Percentiles rank a stretch among this genome's conserved stretches.
Conservation (phyloP, 2,797 vertebrate species). For the Masticophis lateralis region DNA sequence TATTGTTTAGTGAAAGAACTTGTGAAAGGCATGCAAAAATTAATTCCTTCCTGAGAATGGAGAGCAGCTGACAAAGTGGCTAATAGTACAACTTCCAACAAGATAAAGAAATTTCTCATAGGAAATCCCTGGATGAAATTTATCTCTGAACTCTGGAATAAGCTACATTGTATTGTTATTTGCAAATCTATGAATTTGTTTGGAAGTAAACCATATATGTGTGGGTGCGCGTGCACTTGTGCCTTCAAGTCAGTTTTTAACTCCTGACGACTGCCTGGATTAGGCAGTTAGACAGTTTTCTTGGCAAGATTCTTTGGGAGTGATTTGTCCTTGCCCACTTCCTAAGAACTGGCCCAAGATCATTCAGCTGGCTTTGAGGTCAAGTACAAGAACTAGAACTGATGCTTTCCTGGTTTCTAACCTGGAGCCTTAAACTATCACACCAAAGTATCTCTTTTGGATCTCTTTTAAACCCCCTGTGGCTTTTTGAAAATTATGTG, state of each 20-base stretch:
- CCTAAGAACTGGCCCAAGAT: background rate
- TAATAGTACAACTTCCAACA: background rate
- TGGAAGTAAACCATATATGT: background rate
- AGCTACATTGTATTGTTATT: background rate
- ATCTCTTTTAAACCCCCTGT: background rate
- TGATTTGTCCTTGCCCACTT: background rate
- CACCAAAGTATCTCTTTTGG: background rate
- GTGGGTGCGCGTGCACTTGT: background rate
- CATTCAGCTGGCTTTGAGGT: background rate
- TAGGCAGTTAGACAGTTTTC: background rate
- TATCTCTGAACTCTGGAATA: background rate
- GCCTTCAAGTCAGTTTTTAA: background rate
- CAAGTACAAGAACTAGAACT: background rate
- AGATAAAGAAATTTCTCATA: background rate
- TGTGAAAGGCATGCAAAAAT: background rate
- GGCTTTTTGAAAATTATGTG: background rate
- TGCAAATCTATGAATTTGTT: background rate
- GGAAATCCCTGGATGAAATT: background rate
- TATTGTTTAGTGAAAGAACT: background rate
- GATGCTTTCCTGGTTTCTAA: background rate
- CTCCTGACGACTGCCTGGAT: background rate
- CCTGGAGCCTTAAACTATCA: background rate
- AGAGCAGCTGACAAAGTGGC: background rate
- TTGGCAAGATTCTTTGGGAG: background rate
- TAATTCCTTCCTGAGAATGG: background rate